Conservation (phyloP, 2,113 vertebrate genomes). For the Tragelaphus strepsiceros region DNA sequence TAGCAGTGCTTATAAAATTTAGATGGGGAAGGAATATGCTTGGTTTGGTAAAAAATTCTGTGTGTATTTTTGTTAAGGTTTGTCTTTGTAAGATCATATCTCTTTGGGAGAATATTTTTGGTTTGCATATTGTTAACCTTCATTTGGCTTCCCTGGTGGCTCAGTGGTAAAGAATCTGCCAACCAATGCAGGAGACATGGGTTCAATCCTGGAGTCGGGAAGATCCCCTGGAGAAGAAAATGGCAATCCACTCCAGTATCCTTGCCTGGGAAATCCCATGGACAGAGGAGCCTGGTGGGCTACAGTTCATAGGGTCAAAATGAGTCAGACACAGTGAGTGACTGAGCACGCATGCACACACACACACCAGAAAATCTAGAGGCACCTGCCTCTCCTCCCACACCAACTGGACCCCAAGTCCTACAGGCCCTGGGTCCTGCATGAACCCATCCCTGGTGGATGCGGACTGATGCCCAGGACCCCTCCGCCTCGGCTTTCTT, state of each 20-base stretch:
- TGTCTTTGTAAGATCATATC: not conserved
- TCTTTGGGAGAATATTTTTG: not conserved
- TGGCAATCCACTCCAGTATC: not conserved
- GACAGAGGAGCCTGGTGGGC: not conserved
- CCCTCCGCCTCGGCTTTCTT: not conserved
- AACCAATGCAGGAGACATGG: not conserved
- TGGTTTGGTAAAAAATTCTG: not conserved
- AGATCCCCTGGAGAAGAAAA: not conserved
- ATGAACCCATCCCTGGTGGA: rapidly evolving
- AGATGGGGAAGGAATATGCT: not conserved
- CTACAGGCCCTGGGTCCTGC: not conserved
- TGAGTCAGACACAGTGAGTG: not conserved
- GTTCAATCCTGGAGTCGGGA: rapidly evolving
- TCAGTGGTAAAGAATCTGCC: not conserved
- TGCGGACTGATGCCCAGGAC: not conserved
- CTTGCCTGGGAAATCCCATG: not conserved
- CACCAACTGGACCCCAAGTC: not conserved
- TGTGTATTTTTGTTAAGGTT: not conserved
- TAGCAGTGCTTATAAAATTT: not conserved
- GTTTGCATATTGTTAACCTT: not conserved
- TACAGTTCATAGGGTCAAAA: not conserved
- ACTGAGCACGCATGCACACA: not conserved
- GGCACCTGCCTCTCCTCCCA: not conserved
- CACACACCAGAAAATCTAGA: not conserved
- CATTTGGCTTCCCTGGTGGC: not conserved